Percentiles rank a stretch among this genome's conserved stretches.
phyloP scores from a whole-genome alignment of 2,888 invertebrate genomes.

The Gymnocheta viridis region DNA sequence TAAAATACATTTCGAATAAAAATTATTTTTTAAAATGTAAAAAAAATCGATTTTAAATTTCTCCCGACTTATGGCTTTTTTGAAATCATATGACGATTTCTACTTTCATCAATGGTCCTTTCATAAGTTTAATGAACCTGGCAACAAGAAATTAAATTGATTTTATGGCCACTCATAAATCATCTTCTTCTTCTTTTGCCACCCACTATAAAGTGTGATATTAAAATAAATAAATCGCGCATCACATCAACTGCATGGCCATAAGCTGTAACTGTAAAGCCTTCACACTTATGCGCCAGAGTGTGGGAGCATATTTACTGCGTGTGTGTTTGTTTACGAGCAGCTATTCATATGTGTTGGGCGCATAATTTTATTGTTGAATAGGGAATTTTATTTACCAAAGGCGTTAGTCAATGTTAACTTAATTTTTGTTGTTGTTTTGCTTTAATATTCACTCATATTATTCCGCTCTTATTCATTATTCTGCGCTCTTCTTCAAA shows the following conservation, averaged over 20 bases:
- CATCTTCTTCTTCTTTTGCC: neutral
- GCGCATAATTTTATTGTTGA: conserved; percentile 36
- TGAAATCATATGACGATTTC: no score
- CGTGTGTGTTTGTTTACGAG: conserved; percentile 9
- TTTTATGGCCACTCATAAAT: neutral
- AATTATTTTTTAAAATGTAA: no score
- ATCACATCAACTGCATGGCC: neutral
- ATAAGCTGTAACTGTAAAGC: conserved; percentile 11
- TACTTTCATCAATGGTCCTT: neutral
- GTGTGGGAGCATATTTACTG: neutral
- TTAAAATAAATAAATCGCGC: conserved; percentile 2
- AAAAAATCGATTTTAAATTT: no score
- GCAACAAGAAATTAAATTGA: conserved; percentile 22
- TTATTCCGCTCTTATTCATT: neutral
- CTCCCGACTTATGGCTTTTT: no score
- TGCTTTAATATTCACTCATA: conserved; percentile 27
- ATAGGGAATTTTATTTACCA: conserved; percentile 42
- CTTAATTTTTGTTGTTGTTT: conserved; percentile 49
- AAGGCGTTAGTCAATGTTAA: conserved; percentile 64
- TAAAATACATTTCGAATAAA: no score
- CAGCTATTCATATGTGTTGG: conserved; percentile 37
- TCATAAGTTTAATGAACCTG: conserved; percentile 32
- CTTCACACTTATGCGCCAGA: conserved; percentile 1
- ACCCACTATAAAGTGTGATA: neutral
- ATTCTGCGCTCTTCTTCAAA: neutral